phyloP scores from a whole-genome alignment of 2,113 vertebrate species.

The Spizaetus ornatus region DNA sequence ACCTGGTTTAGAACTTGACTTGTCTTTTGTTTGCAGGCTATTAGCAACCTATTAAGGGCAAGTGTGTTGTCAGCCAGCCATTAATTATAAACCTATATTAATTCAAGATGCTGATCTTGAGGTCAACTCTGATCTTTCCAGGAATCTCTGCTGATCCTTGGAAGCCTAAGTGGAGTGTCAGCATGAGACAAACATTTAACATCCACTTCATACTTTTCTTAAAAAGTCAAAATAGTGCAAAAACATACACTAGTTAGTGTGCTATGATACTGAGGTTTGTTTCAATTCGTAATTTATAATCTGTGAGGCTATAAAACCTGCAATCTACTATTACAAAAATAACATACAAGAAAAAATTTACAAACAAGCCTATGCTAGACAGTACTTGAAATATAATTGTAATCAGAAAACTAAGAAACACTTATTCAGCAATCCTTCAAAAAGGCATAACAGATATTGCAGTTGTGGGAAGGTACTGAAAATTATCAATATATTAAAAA shows the following conservation, averaged over 20 bases:
- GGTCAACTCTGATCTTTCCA: background rate
- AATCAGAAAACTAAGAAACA: background rate
- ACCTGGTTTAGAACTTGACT: background rate
- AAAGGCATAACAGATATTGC: background rate
- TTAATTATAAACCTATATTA: background rate
- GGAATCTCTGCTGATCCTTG: background rate
- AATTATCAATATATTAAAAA: constrained; percentile 15
- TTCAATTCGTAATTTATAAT: background rate
- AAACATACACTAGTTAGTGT: background rate
- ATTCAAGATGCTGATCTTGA: background rate
- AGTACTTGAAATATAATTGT: background rate
- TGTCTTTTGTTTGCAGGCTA: background rate
- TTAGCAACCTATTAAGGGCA: background rate
- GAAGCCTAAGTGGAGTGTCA: background rate
- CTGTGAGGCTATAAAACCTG: background rate
- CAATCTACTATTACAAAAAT: background rate
- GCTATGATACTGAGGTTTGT: background rate
- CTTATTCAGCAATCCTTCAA: background rate
- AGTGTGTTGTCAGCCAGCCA: background rate
- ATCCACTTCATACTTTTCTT: background rate
- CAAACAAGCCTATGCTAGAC: background rate
- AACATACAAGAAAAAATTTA: background rate
- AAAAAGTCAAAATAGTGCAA: background rate
- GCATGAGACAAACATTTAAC: background rate
- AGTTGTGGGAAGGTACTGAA: background rate